phyloP scores from a whole-genome alignment of 2,113 vertebrate genomes.

The Mandrillus leucophaeus region DNA sequence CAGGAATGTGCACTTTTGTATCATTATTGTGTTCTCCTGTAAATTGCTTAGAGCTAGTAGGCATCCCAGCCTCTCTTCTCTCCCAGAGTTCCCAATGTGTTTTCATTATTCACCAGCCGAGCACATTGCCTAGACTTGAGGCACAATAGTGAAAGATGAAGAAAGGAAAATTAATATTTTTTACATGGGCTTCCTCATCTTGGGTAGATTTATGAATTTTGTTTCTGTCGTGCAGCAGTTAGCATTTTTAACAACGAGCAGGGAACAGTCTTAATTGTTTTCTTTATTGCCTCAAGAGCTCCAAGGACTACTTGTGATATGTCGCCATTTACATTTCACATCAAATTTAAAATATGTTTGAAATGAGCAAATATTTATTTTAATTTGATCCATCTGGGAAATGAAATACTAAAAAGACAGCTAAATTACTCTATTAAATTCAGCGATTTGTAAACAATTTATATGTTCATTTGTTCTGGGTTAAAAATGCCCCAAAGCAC shows the following conservation, averaged over 20 bases:
- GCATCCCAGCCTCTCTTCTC: slow-evolving; percentile 3
- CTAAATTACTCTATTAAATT: slow-evolving; percentile 84
- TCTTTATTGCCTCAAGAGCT: slow-evolving; percentile 79
- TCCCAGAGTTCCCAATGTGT: slow-evolving; percentile 33
- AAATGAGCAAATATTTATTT: slow-evolving; percentile 84
- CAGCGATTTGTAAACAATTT: slow-evolving; percentile 85
- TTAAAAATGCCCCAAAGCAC: slow-evolving; percentile 85
- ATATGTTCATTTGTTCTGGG: slow-evolving; percentile 82
- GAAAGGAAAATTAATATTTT: slow-evolving; percentile 61
- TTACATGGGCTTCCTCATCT: slow-evolving; percentile 64
- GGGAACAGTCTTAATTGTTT: slow-evolving; percentile 75
- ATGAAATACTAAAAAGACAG: slow-evolving; percentile 80
- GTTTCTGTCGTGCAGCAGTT: slow-evolving; percentile 78
- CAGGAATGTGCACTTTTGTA: slow-evolving; percentile 33
- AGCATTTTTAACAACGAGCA: slow-evolving; percentile 79
- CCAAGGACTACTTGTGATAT: slow-evolving; percentile 78
- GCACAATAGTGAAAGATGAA: not conserved
- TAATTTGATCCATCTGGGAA: slow-evolving; percentile 86
- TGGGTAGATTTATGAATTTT: slow-evolving; percentile 82
- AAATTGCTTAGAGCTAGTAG: not conserved
- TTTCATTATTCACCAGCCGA: slow-evolving; percentile 53
- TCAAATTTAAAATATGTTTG: slow-evolving; percentile 83
- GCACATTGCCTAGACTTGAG: not conserved
- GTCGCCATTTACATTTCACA: slow-evolving; percentile 87
- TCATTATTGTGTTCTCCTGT: not conserved